Conservation (phyloP, 2,888 invertebrate species). For the Mythimna vitellina region DNA sequence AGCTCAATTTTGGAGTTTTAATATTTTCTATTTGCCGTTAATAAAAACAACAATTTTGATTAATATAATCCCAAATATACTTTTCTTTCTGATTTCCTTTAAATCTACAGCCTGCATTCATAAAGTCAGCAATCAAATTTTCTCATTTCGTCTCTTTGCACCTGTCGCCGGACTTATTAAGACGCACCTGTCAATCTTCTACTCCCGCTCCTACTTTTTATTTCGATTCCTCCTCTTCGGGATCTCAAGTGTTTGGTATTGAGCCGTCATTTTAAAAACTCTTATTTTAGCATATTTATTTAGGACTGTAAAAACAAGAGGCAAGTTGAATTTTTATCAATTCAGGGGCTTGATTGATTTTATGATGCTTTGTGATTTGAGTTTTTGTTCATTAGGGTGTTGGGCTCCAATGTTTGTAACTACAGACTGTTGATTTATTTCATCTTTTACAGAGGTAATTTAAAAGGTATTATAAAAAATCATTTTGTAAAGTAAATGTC, state of each 20-base stretch:
- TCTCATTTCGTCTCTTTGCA: slow-evolving; percentile 85
- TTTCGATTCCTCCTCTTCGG: slow-evolving; percentile 79
- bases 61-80: slow-evolving; percentile 4
- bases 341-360: slow-evolving; percentile 81
- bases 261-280: slow-evolving; percentile 74
- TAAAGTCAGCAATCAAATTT: slow-evolving; percentile 87
- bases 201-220: slow-evolving; percentile 81
- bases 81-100: slow-evolving; percentile 45
- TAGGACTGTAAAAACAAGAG: slow-evolving; percentile 70
- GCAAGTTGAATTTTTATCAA: slow-evolving; percentile 76
- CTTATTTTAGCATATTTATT: slow-evolving; percentile 86
- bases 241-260: slow-evolving; percentile 82
- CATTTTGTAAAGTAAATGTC: no score
- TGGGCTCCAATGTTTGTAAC: slow-evolving; percentile 7
- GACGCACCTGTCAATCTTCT: slow-evolving; percentile 90
- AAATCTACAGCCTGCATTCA: slow-evolving; percentile 66
- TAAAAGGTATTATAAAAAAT: no score
- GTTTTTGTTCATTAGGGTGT: slow-evolving; percentile 29
- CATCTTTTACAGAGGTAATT: no score
- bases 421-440: neutral
- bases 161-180: slow-evolving; percentile 88
- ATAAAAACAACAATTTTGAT: slow-evolving; percentile 1
- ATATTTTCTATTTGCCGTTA: neutral
- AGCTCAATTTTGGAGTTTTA: no score
- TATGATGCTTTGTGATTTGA: slow-evolving; percentile 35